Percentiles rank a stretch among this genome's conserved stretches.
phyloP scores from a whole-genome alignment of 2,113 vertebrate species.

The Tragelaphus imberbis region DNA sequence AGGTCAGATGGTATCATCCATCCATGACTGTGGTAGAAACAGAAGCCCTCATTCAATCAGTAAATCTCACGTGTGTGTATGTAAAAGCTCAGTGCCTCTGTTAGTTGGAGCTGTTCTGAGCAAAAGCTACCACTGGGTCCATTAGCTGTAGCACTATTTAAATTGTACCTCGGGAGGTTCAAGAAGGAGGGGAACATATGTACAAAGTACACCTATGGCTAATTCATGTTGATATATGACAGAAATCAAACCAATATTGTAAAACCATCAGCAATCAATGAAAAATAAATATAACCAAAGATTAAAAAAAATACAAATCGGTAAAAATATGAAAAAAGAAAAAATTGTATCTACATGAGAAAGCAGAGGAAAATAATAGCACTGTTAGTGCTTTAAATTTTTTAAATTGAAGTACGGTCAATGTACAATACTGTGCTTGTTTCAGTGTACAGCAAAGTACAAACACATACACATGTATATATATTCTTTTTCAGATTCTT shows the following conservation, averaged over 20 bases:
- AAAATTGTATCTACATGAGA: neutral
- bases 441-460: neutral
- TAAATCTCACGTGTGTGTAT: neutral
- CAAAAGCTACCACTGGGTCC: accelerated
- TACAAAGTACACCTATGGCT: neutral
- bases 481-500: neutral
- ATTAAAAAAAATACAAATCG: neutral
- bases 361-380: neutral
- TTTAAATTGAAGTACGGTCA: neutral
- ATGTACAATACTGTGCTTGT: neutral
- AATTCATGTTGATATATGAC: neutral
- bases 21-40: neutral
- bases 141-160: neutral
- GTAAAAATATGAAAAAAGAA: neutral
- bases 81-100: neutral
- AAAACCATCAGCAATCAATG: neutral
- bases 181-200: neutral
- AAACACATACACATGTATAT: neutral
- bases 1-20: neutral
- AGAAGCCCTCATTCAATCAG: too few species aligned
- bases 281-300: neutral
- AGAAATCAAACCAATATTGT: neutral
- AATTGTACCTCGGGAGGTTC: neutral
- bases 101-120: neutral
- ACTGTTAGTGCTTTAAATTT: neutral